These are phyloP conservation scores for Drosophila robusta DNA, from an alignment of 2,888 invertebrate genomes.

Conservation along the genomic window DNA sequence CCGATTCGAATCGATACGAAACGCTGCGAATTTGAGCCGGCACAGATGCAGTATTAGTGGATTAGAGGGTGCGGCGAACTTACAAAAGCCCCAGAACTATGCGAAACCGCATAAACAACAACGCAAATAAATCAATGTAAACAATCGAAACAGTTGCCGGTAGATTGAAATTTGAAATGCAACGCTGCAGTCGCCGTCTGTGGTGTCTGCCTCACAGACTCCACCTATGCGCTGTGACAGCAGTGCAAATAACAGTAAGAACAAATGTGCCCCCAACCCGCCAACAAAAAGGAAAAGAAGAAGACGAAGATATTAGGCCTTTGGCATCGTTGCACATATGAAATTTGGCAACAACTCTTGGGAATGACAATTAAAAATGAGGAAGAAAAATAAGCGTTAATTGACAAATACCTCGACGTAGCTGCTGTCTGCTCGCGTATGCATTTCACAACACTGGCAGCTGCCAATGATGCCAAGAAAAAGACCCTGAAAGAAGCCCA, in stretches of 20 bases:
- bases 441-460: slow-evolving; percentile 35
- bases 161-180: slow-evolving; percentile 82
- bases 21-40: slow-evolving; percentile 53
- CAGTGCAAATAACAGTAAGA: too few relatives aligned
- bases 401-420: slow-evolving; percentile 60
- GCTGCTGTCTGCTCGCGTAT: slow-evolving; percentile 2
- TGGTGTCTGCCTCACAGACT: not conserved
- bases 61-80: slow-evolving; percentile 54
- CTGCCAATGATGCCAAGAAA: slow-evolving; percentile 35
- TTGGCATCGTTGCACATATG: slow-evolving; percentile 10
- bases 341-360: slow-evolving; percentile 16
- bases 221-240: not conserved
- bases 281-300: slow-evolving; percentile 16
- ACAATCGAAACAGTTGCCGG: slow-evolving; percentile 82
- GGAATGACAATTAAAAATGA: slow-evolving; percentile 1
- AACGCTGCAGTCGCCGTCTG: slow-evolving; percentile 43
- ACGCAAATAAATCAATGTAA: slow-evolving; percentile 80
- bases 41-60: slow-evolving; percentile 70
- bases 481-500: not conserved
- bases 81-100: slow-evolving; percentile 36
- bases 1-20: slow-evolving; percentile 42
- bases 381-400: slow-evolving; percentile 51
- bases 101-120: slow-evolving; percentile 78
- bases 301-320: slow-evolving; percentile 2
- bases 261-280: not conserved